These are phyloP conservation scores for Halisarca cf. caerulea DNA, from an alignment of 37 sponge, comb jelly and placozoan species.

Conservation along the genomic window DNA sequence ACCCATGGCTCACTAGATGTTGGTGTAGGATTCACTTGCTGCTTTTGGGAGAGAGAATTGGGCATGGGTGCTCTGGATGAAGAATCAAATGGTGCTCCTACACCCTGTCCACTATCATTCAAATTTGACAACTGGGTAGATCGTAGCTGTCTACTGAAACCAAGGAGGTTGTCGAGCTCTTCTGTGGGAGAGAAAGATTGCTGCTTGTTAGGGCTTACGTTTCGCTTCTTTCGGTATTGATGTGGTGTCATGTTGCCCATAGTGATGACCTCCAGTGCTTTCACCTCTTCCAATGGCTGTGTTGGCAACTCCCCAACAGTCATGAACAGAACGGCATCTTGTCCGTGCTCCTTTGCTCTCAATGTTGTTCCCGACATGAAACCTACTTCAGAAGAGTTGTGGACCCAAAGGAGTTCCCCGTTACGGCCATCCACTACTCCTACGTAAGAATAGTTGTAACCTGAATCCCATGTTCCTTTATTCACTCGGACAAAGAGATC, in stretches of 20 bases:
- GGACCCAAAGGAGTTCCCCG: slow-evolving; percentile 61
- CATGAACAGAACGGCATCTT: slow-evolving; percentile 62
- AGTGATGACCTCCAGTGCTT: not conserved
- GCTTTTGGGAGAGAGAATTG: too few relatives aligned
- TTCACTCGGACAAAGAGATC: slow-evolving; percentile 67
- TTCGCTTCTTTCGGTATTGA: not conserved
- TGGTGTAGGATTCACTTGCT: too few relatives aligned
- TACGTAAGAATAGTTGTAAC: slow-evolving; percentile 55
- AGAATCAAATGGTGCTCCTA: too few relatives aligned
- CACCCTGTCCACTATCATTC: too few relatives aligned
- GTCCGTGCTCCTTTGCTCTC: slow-evolving; percentile 23
- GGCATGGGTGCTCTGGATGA: too few relatives aligned
- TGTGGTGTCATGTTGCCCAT: slow-evolving; percentile 1
- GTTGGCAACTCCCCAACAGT: slow-evolving; percentile 22
- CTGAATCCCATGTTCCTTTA: slow-evolving; percentile 53
- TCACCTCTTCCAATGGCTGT: slow-evolving; percentile 12
- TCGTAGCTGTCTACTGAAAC: not conserved
- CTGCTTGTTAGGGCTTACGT: not conserved
- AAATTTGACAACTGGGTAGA: too few relatives aligned
- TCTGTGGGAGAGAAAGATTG: not conserved
- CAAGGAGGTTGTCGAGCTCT: not conserved
- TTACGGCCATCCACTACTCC: slow-evolving; percentile 60
- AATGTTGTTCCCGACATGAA: slow-evolving; percentile 53
- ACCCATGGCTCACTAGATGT: too few relatives aligned
- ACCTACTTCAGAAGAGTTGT: slow-evolving; percentile 40